phyloP scores from a whole-genome alignment of 2,888 invertebrate species.

The Rhingia campestris region DNA sequence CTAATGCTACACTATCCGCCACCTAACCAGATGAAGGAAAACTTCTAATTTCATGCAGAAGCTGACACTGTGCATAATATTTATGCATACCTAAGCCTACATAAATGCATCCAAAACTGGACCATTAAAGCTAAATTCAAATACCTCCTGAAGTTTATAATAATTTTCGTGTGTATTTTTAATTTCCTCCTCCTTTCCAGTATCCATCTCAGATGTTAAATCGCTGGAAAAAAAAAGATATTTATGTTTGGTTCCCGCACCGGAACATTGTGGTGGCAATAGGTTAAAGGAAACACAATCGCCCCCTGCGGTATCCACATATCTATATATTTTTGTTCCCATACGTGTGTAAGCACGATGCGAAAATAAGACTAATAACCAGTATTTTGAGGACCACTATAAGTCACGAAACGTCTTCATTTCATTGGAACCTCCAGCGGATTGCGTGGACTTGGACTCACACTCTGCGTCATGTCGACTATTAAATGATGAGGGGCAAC shows the following conservation, averaged over 20 bases:
- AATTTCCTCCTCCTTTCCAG: no score
- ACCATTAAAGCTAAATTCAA: no score
- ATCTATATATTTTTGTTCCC: constrained; percentile 39
- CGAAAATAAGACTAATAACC: constrained; percentile 72
- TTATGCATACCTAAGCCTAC: no score
- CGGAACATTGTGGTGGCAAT: constrained; percentile 52
- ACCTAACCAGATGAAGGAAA: no score
- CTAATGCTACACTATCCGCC: no score
- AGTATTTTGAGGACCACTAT: constrained; percentile 70
- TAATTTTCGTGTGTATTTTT: no score
- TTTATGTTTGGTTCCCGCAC: constrained; percentile 3
- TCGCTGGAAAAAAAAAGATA: neutral
- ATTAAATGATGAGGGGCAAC: constrained; percentile 67
- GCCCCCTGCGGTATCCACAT: constrained; percentile 50
- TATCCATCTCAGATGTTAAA: neutral
- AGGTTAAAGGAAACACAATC: constrained; percentile 56
- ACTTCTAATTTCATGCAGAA: no score
- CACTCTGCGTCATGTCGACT: constrained; percentile 67
- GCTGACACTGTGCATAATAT: no score
- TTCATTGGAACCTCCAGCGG: constrained; percentile 66
- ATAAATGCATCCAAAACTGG: no score
- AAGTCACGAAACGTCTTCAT: constrained; percentile 73
- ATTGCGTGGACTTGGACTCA: constrained; percentile 37
- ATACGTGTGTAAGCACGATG: constrained; percentile 67
- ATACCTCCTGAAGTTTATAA: no score